phyloP scores from a whole-genome alignment of 23 tunicate genomes.

The Styela clava region DNA sequence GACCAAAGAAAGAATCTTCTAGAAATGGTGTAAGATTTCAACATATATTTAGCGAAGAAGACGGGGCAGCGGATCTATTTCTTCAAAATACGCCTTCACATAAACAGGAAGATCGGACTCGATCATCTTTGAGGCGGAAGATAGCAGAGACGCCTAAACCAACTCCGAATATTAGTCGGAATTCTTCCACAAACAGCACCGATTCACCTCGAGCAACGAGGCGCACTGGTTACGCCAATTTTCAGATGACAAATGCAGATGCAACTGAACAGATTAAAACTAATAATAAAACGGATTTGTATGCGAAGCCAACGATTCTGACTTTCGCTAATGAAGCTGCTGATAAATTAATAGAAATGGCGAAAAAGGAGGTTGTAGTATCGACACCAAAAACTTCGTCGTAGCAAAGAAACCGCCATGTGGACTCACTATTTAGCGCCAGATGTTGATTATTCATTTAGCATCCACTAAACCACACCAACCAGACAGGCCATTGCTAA shows the following conservation, averaged over 20 bases:
- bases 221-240: neutral
- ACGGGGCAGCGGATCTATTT: slow-evolving; percentile 3
- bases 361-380: neutral
- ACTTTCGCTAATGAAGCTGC: neutral
- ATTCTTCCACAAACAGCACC: neutral
- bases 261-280: neutral
- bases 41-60: neutral
- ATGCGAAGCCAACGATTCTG: neutral
- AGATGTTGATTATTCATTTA: too few relatives aligned
- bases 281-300: neutral
- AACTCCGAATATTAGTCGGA: neutral
- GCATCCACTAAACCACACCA: too few relatives aligned
- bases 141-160: neutral
- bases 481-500: too few relatives aligned
- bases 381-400: neutral
- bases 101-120: neutral
- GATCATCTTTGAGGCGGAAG: neutral
- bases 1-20: neutral
- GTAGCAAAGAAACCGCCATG: too few relatives aligned
- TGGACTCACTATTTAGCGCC: too few relatives aligned
- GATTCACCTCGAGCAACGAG: neutral
- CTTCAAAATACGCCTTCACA: neutral
- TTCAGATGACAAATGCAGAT: neutral
- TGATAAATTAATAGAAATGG: neutral
- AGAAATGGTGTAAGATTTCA: neutral